These are phyloP conservation scores for Craterocephalus amniculus DNA, from an alignment of 2,797 vertebrate genomes.

Conservation along the genomic window DNA sequence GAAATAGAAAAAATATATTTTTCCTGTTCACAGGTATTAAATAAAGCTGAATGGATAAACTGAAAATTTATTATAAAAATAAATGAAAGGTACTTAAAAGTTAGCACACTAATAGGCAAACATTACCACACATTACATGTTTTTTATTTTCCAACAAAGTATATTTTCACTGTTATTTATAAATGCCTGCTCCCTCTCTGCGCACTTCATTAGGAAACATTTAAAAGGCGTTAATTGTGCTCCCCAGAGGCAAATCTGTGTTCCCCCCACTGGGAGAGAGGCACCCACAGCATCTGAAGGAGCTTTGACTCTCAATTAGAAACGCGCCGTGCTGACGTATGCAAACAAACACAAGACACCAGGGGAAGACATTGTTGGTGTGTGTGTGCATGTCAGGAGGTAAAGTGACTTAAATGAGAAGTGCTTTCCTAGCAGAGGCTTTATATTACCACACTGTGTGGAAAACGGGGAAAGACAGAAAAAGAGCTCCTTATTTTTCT, in stretches of 20 bases:
- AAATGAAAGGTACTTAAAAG: constrained; percentile 44
- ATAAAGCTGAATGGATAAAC: constrained; percentile 13
- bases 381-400: constrained; percentile 12
- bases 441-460: constrained; percentile 46
- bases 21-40: constrained; percentile 23
- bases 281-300: constrained; percentile 64
- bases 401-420: constrained; percentile 40
- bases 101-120: constrained; percentile 6
- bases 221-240: constrained; percentile 75
- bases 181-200: constrained; percentile 48
- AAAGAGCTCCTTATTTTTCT: constrained; percentile 38
- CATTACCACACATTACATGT: constrained; percentile 24
- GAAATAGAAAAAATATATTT: neutral
- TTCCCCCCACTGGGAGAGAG: constrained; percentile 61
- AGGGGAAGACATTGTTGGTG: constrained; percentile 7
- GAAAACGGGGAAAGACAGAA: constrained; percentile 24
- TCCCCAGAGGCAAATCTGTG: constrained; percentile 71
- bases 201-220: constrained; percentile 80
- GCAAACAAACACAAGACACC: constrained; percentile 65
- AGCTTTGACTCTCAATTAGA: constrained; percentile 67
- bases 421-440: constrained; percentile 19
- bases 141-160: constrained; percentile 40
- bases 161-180: constrained; percentile 51
- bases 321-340: constrained; percentile 42
- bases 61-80: constrained; percentile 56